A percentile compares a stretch with the other conserved stretches of the same genome.
phyloP scores from a whole-genome alignment of 2,797 vertebrate genomes.

The Macropus fuliginosus region DNA sequence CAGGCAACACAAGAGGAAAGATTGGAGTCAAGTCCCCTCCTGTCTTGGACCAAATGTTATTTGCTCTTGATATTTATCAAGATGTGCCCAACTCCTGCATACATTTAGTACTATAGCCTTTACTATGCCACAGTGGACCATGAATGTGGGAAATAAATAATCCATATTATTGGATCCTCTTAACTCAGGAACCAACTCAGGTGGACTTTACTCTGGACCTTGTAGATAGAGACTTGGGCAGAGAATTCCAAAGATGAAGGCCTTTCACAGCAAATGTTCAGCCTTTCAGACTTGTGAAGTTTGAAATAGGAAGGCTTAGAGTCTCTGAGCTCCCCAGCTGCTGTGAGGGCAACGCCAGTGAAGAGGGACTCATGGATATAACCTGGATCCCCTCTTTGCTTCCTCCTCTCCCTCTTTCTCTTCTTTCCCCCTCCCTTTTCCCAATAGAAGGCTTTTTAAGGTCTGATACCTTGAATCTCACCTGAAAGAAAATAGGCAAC shows the following conservation, averaged over 20 bases:
- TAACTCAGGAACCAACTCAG: conserved; percentile 76
- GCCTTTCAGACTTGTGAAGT: conserved; percentile 78
- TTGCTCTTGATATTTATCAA: conserved; percentile 68
- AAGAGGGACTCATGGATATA: conserved; percentile 77
- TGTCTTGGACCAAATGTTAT: conserved; percentile 61
- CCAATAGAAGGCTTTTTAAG: conserved; percentile 75
- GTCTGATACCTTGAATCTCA: conserved; percentile 78
- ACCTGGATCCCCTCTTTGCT: conserved; percentile 73
- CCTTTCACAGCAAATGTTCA: conserved; percentile 76
- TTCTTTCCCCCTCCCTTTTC: neutral
- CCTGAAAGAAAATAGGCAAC: conserved; percentile 80
- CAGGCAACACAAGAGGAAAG: conserved; percentile 54
- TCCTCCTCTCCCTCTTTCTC: conserved; percentile 47
- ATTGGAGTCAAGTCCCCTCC: conserved; percentile 69
- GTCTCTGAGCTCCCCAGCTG: conserved; percentile 79
- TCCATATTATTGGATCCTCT: conserved; percentile 75
- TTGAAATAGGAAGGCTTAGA: conserved; percentile 80
- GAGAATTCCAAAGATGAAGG: conserved; percentile 81
- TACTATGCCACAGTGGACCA: neutral
- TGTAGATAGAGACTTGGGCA: conserved; percentile 77
- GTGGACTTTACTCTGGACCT: conserved; percentile 78
- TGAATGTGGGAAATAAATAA: conserved; percentile 74
- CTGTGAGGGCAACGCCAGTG: conserved; percentile 78
- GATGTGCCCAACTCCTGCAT: conserved; percentile 44
- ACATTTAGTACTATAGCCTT: conserved; percentile 54